Base-by-base conservation (phyloP, 92 coral and sea anemone species). In the Desmophyllum pertusum region DNA sequence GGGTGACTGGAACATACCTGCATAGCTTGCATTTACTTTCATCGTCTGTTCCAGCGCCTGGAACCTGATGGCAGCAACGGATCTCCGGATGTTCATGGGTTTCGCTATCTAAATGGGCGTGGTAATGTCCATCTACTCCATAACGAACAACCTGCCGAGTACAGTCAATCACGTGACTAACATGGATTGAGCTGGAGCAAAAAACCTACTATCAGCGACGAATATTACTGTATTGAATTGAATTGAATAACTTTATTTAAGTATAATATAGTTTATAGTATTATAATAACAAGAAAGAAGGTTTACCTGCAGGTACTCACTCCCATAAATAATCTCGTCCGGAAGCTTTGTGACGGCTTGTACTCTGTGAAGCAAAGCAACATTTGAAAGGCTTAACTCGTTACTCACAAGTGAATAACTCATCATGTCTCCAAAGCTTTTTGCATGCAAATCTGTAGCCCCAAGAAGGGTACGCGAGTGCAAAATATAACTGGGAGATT, bases 71-170 rank as follows among this genome's bases (percentile, higher is more conserved):
- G 78, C 99, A 97, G 89, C 99, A 97, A 63, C 84, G 93, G 50
- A 94, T 72, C 40, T 89, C 95, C 21, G 98, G 94, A 62, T 87
- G 84, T 30, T 91, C 91, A 88, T 97, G 99, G 6, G 99, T 97
- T 63, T 97, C 99, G 23, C 93, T 89, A 89, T 97, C 99, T 33
- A 86, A 89, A 84, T 97, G 99, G 17, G 98, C 94, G 83, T 94
- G 97, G 83, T 97, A 97, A 83, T 97, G 99, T 43, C 99, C 99
- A 68, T 83, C 92, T 35, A 93, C 97, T 25, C 86, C 91, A 86
- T 97, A 97, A 65, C 93, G 97, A 66, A 97, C 97, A 61, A 94
- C 99, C 99, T 97, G 84, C 31, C 46, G n/a, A 70, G 25, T 36
- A 64, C 27, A 50, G 23, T 35, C 62, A 76, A 41, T 19, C 31